A percentile compares a stretch with the other conserved stretches of the same genome.
These are phyloP conservation scores for Galerucella nymphaeae DNA, from an alignment of 2,888 invertebrate species.

Conservation along the genomic window DNA sequence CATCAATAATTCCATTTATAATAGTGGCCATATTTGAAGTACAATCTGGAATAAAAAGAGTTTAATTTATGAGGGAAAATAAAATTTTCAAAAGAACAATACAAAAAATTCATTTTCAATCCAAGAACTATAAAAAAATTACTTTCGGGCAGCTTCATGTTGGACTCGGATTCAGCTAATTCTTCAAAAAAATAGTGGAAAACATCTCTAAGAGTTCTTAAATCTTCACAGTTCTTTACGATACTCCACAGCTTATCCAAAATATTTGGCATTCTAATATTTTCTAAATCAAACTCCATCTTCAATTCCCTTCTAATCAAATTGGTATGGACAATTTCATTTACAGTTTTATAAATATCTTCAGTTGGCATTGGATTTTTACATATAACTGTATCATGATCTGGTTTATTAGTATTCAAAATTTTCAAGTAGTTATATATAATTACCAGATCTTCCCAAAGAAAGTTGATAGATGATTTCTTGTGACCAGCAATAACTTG, in stretches of 20 bases:
- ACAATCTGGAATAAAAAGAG: conserved; percentile 23
- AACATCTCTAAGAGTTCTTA: conserved; percentile 44
- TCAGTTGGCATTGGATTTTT: conserved; percentile 29
- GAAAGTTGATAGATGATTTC: conserved; percentile 42
- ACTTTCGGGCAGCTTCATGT: conserved; percentile 37
- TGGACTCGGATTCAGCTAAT: conserved; percentile 38
- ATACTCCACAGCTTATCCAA: conserved; percentile 49
- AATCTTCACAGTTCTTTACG: conserved; percentile 47
- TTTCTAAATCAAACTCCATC: conserved; percentile 37
- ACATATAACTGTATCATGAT: conserved; percentile 35
- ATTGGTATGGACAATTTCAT: conserved; percentile 23
- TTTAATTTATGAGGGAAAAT: no score
- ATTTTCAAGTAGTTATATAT: conserved; percentile 45
- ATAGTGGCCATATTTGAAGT: conserved; percentile 46
- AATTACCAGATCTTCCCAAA: conserved; percentile 48
- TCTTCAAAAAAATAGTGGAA: conserved; percentile 51
- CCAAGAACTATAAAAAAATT: neutral
- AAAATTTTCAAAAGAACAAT: neutral
- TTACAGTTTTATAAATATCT: conserved; percentile 26
- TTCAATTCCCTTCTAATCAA: conserved; percentile 35
- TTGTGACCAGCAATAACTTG: conserved; percentile 50
- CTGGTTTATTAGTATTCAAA: conserved; percentile 25
- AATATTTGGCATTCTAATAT: conserved; percentile 45
- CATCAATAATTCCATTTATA: conserved; percentile 47
- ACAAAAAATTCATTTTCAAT: neutral